Evolutionary conservation across 2,797 vertebrate species (phyloP), one percentile per base, ranked within the genome.

Genomic region (Borostomias antarcticus): DNA sequence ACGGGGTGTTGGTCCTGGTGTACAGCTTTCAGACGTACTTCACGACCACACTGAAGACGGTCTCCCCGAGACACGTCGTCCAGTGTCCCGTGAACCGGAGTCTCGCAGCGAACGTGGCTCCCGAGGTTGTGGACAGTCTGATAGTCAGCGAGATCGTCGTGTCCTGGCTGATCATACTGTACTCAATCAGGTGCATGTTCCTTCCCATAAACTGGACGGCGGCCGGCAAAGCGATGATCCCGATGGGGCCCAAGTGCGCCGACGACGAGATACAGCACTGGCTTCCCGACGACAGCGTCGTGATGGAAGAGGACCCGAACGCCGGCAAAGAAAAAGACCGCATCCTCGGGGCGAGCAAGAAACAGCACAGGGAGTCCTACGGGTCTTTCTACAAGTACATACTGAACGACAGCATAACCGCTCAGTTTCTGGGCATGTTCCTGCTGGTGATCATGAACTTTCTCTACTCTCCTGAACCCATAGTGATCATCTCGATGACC

Each of bases 361-460:
- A 48, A 15, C 45, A 17, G 11, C 45, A 48, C 11, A 48, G 45
- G 17, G 45, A 48, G 45, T 15, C 11, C 45, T 19, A 43, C 40
- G 45, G 45, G 11, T 48, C 45, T 17, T 48, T 48, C 45, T 48
- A 48, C 45, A 48, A 48, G 45, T 48, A 48, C 45, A 48, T 48
- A 48, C 45, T 48, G 13, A 48, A 48, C 15, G 45, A 48, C 45
- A 17, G 45, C 17, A n/a, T 48, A 15, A 15, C 15, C 11, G 11
- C 17, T n/a, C 11, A n/a, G 45, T 48, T 15, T 48, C 15, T 48
- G 11, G 45, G 45, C 11, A n/a, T 48, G 45, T 48, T 48, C 45
- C 11, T 15, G 11, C 19, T 48, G 11, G 17, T 48, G 17, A 48
- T 48, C 17, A 15, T 48, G 17, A 48, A 48, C 17, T 48, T 48